Evolutionary conservation across 2,113 vertebrate species (phyloP).

Genomic region (Sander vitreus): DNA sequence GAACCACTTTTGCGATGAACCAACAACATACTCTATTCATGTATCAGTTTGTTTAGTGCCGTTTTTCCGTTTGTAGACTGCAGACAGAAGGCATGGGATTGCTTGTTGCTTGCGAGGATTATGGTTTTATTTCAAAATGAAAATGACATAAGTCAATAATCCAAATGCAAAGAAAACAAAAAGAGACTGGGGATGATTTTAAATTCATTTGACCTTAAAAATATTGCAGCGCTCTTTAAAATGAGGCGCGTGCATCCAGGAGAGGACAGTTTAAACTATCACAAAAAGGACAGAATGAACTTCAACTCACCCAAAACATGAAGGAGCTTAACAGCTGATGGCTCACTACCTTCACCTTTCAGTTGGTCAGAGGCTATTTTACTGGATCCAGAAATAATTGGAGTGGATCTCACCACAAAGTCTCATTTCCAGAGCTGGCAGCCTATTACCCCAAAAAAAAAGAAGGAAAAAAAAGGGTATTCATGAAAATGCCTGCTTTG

Average conservation of each 20-base stretch:
- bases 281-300: conserved; percentile 44
- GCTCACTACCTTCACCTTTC: conserved; percentile 20
- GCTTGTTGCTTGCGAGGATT: conserved; percentile 71
- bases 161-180: conserved; percentile 68
- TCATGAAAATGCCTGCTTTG: conserved; percentile 48
- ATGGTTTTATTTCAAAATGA: conserved; percentile 74
- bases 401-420: conserved; percentile 42
- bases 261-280: conserved; percentile 29
- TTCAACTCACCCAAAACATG: conserved; percentile 47
- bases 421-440: conserved; percentile 48
- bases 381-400: conserved; percentile 51
- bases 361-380: conserved; percentile 50
- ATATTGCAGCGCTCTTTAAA: conserved; percentile 21
- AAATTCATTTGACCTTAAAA: conserved; percentile 64
- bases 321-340: conserved; percentile 34
- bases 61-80: conserved; percentile 24
- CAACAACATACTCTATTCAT: conserved; percentile 12
- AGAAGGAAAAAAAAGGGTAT: background rate
- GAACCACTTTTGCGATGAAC: conserved; percentile 30
- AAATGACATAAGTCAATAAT: conserved; percentile 78
- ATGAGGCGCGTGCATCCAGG: conserved; percentile 28
- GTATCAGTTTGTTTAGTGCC: conserved; percentile 38
- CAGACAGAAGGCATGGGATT: conserved; percentile 61
- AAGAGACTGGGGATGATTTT: conserved; percentile 47
- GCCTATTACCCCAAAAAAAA: conserved; percentile 23